Conservation (phyloP, 2,797 vertebrate species). For the Poeciliopsis gracilis region DNA sequence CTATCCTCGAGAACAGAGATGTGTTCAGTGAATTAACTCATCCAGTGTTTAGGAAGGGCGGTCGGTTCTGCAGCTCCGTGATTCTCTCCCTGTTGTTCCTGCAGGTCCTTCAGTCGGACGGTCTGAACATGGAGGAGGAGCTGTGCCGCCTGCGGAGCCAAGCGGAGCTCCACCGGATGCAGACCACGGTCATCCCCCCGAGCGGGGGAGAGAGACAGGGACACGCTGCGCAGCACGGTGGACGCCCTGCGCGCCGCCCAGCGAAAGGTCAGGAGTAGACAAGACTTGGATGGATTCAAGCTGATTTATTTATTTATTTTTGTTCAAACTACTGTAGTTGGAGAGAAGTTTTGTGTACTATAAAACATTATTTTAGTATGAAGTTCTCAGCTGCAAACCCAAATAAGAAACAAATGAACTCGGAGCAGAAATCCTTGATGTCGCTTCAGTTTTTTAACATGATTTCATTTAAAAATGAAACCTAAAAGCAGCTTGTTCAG, state of each 20-base stretch:
- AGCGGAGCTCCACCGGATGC: constrained; percentile 80
- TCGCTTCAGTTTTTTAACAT: neutral
- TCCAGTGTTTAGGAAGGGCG: neutral
- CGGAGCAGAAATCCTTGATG: constrained; percentile 13
- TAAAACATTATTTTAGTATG: constrained; percentile 25
- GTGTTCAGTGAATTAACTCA: neutral
- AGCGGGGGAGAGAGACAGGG: constrained; percentile 83
- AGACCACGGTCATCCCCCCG: constrained; percentile 79
- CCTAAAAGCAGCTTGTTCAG: constrained; percentile 12
- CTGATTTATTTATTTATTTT: neutral
- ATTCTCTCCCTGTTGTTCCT: neutral
- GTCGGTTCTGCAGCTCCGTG: neutral
- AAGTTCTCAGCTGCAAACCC: constrained; percentile 9
- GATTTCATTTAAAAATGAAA: constrained; percentile 17
- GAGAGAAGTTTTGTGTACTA: constrained; percentile 16
- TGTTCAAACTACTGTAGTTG: neutral
- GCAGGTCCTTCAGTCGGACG: constrained; percentile 76
- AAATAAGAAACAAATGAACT: constrained; percentile 20
- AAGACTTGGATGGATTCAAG: neutral
- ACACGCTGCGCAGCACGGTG: constrained; percentile 73
- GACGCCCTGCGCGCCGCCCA: constrained; percentile 76
- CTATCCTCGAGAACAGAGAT: neutral
- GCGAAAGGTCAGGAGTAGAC: constrained; percentile 75
- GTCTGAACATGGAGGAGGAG: constrained; percentile 80
- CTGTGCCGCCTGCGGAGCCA: constrained; percentile 80